phyloP scores from a whole-genome alignment of 2,797 vertebrate species.

The Scolopax bukidnonensis region DNA sequence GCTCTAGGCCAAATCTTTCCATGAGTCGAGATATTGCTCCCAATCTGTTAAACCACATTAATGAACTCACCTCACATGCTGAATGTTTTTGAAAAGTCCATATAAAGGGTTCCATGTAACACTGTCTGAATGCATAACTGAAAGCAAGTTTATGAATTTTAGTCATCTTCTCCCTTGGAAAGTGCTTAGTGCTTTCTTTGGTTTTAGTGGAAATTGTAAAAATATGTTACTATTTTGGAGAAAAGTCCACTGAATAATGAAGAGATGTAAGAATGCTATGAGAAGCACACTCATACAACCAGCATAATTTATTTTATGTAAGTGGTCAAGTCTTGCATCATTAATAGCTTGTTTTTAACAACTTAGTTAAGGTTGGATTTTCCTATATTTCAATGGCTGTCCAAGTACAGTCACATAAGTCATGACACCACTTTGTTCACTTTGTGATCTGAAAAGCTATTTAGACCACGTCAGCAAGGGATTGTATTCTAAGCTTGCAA shows the following conservation, averaged over 20 bases:
- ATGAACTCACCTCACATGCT: neutral
- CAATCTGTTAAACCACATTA: neutral
- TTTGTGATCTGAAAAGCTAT: neutral
- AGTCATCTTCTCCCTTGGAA: neutral
- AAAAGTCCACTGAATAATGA: neutral
- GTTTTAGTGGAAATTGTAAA: neutral
- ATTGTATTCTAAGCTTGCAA: neutral
- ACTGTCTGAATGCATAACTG: neutral
- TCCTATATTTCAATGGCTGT: neutral
- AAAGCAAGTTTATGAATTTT: neutral
- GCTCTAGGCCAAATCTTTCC: neutral
- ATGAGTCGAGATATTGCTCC: neutral
- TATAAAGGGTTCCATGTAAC: neutral
- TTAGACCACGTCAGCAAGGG: neutral
- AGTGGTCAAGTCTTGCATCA: neutral
- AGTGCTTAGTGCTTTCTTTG: neutral
- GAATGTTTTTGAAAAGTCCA: neutral
- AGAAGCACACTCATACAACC: slow-evolving; percentile 4
- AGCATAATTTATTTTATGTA: neutral
- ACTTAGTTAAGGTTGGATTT: slow-evolving; percentile 1
- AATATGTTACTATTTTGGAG: slow-evolving; percentile 3
- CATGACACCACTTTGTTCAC: neutral
- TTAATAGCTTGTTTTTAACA: slow-evolving; percentile 25
- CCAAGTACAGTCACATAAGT: neutral
- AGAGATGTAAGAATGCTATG: neutral